Base-by-base conservation (phyloP, 2,797 vertebrate genomes). In the Megalops cyprinoides region DNA sequence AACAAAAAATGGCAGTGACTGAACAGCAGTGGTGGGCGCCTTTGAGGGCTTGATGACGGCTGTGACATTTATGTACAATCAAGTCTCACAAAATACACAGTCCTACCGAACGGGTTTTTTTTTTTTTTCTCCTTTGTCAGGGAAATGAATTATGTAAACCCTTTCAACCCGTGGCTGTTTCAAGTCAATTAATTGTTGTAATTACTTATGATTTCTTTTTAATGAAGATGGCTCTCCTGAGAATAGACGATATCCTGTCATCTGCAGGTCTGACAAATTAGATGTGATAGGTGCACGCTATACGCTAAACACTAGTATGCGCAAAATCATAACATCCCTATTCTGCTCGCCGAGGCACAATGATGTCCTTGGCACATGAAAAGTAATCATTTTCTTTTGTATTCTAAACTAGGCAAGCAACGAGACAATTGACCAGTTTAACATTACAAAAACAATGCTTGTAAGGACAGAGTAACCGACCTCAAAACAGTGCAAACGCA, bases 141-240 rank as follows among this genome's bases (percentile, higher is more conserved):
- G 93, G 88, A 93, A 95, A 96, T 96, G 94, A 95, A 95, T 95
- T 95, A 95, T 96, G 94, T 95, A 95, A 95, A 95, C 93, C 94
- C 93, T 92, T 91, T 90, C 92, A 92, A 95, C 92, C 91, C 92
- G 90, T 94, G 94, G 94, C 93, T 91, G 92, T 95, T 95, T 95
- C 93, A 93, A 95, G 94, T 93, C 95, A 95, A 96, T 95, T 95
- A 95, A 95, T 95, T 95, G 94, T 95, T 95, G 95, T 95, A 95
- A 96, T 96, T 95, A 95, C 94, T 95, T 95, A 96, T 95, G 95
- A 95, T 95, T 96, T 95, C 94, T 94, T 95, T 95, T 95, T 95
- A 95, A 95, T 96, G 95, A 95, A 95, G 94, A 95, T 92, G 91
- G 89, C 92, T 95, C 94, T 95, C 94, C 81, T 0, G 95, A 92